phyloP scores from a whole-genome alignment of 1,140 invertebrate genomes.

The Apis mellifera region Amel_HAv3.1 CM009936.2:8256501-8257000 shows the following conservation, averaged over 20 bases:
- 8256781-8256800: conserved; percentile 40
- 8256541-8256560: conserved; percentile 85
- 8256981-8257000: conserved; percentile 63
- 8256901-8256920: conserved; percentile 24
- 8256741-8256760: conserved; percentile 53
- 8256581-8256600: conserved; percentile 28
- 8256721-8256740: conserved; percentile 44
- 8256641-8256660: conserved; percentile 38
- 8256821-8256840: conserved; percentile 53
- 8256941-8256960: conserved; percentile 41
- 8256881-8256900: conserved; percentile 37
- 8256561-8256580: conserved; percentile 68
- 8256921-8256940: conserved; percentile 35
- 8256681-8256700: conserved; percentile 33
- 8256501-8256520: conserved; percentile 83
- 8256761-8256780: conserved; percentile 57
- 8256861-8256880: conserved; percentile 1
- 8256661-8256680: conserved; percentile 26
- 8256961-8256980: conserved; percentile 53
- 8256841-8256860: background rate
- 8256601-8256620: conserved; percentile 25
- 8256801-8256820: conserved; percentile 60
- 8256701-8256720: conserved; percentile 53
- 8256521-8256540: conserved; percentile 84
- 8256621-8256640: conserved; percentile 50